Evolutionary conservation across 2,113 vertebrate species (phyloP).

Genomic region (Stictonetta naevosa): DNA sequence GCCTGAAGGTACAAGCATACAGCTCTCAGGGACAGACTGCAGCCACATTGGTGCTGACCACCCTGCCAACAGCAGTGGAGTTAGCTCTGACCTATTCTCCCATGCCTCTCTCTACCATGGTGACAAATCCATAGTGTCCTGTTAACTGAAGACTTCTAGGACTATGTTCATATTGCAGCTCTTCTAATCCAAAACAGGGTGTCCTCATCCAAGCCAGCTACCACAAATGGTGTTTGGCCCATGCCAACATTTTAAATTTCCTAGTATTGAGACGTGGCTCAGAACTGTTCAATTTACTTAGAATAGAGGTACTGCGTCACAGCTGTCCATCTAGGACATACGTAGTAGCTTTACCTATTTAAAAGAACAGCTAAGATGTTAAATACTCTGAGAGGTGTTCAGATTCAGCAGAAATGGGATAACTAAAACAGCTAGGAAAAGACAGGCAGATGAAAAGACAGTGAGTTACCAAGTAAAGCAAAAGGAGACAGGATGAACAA

Average conservation of each 20-base stretch:
- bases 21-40: background rate
- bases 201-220: background rate
- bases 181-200: background rate
- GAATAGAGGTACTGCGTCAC: background rate
- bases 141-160: background rate
- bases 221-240: background rate
- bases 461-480: background rate
- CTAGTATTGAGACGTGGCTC: background rate
- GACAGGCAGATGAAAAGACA: background rate
- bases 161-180: background rate
- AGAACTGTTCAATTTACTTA: background rate
- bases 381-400: background rate
- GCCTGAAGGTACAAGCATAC: background rate
- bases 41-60: background rate
- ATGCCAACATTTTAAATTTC: background rate
- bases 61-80: too few relatives aligned
- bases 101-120: rapidly evolving
- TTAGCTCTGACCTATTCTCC: too few relatives aligned
- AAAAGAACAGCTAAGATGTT: background rate
- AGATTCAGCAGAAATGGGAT: background rate
- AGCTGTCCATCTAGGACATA: background rate
- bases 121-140: background rate
- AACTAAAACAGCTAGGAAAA: background rate
- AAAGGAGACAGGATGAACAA: background rate
- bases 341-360: background rate